Conservation (phyloP, 2,797 vertebrate species). For the Cyprinodon diabolis region DNA sequence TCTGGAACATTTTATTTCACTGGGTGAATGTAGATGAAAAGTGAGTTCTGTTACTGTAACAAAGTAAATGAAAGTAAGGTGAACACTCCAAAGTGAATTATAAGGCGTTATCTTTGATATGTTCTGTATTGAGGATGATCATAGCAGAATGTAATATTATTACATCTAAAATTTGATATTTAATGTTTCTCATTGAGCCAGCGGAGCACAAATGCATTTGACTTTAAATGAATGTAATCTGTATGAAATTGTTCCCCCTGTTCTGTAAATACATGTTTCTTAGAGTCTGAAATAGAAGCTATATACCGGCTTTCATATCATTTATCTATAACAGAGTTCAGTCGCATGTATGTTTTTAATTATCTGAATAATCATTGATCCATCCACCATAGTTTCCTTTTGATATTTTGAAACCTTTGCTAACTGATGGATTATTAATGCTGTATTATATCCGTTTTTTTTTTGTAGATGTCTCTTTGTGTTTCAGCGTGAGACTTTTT, state of each 20-base stretch:
- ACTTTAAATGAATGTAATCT: conserved; percentile 84
- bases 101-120: conserved; percentile 38
- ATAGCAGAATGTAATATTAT: conserved; percentile 5
- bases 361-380: neutral
- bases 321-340: conserved; percentile 51
- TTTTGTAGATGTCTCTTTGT: conserved; percentile 68
- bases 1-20: conserved; percentile 28
- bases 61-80: neutral
- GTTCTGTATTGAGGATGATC: conserved; percentile 23
- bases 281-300: conserved; percentile 60
- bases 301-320: conserved; percentile 60
- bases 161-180: conserved; percentile 3
- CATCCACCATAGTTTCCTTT: conserved; percentile 1
- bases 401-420: conserved; percentile 37
- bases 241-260: conserved; percentile 70
- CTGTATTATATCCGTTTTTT: conserved; percentile 48
- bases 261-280: conserved; percentile 80
- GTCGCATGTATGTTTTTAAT: conserved; percentile 37
- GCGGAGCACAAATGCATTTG: conserved; percentile 68
- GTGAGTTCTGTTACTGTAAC: conserved; percentile 33
- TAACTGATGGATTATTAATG: conserved; percentile 47
- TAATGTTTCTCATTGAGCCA: conserved; percentile 67
- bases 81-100: conserved; percentile 27
- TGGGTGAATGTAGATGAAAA: conserved; percentile 38
- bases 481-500: conserved; percentile 35